Evolutionary conservation across 1,140 invertebrate genomes (phyloP), one percentile per base, ranked within the genome.

Genomic region (Geopemphigus sp.): DNA sequence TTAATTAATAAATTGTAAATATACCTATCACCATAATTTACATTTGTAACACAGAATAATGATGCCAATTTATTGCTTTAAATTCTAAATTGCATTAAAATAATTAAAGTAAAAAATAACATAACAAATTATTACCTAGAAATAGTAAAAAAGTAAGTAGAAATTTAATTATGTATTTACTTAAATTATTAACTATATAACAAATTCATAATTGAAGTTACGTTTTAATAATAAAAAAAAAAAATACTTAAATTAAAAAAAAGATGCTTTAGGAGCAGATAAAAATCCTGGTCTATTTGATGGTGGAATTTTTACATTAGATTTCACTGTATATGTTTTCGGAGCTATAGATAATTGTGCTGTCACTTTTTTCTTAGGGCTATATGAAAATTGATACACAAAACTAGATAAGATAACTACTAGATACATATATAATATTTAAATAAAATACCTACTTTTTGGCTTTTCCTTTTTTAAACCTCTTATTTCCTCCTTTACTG

Each of bases 261-360:
- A 5, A 63, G 74, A 78, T 12, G 47, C 57, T 78, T 78, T 78
- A 29, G 74, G 74, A 0, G 74, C 74, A 15, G 74, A 78, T 5
- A 78, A 19, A 19, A 78, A 78, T 50, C 74, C 74, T 78, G 74
- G 74, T 12, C 74, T 24, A 47, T 57, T 61, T 10, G 74, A 78
- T 24, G 74, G 74, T 17, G 74, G 74, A 47, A 78, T n/a, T 19
- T 61, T 78, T 14, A 59, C 6, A 29, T 61, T 78, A n/a, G 56
- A 61, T 63, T 78, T 78, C 26, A 78, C 10, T 19, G 57, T 78
- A 26, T 57, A 22, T 0, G 72, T 50, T 61, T 78, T 78, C 47
- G 57, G 14, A 12, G 57, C 74, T 26, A 8, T 26, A 26, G 11
- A 39, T 0, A 29, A 29, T 63, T 47, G 5, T 8, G 32, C 47